These are phyloP conservation scores for Atopsyche davidsoni DNA, from an alignment of 1,140 invertebrate genomes.

Conservation along the genomic window DNA sequence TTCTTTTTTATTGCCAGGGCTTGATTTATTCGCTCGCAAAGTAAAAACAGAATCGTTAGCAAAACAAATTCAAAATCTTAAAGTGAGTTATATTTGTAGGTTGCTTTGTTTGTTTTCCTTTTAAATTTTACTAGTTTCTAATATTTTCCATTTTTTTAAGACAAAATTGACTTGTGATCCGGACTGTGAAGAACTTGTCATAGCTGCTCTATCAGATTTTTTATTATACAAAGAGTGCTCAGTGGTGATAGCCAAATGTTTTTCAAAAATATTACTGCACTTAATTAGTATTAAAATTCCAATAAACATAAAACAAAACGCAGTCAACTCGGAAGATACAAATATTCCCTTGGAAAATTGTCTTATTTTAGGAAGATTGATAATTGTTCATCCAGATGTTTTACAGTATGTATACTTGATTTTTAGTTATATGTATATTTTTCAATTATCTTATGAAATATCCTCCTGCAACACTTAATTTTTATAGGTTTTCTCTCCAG, in stretches of 20 bases:
- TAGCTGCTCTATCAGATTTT: constrained; percentile 34
- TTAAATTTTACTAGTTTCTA: too few relatives aligned
- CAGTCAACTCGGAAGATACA: constrained; percentile 20
- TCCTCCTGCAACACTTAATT: constrained; percentile 15
- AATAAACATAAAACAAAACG: constrained; percentile 13
- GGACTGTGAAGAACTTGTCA: constrained; percentile 20
- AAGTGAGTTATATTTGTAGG: too few relatives aligned
- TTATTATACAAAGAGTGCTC: constrained; percentile 36
- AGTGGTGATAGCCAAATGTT: constrained; percentile 39
- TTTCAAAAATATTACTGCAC: constrained; percentile 39
- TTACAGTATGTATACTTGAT: constrained; percentile 42
- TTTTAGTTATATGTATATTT: constrained; percentile 6
- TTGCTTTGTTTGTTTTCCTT: too few relatives aligned
- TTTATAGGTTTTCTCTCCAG: constrained; percentile 22
- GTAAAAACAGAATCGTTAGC: too few relatives aligned
- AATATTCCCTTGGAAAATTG: constrained; percentile 38
- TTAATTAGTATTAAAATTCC: constrained; percentile 35
- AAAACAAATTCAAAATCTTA: too few relatives aligned
- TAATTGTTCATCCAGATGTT: constrained; percentile 47
- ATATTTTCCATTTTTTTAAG: too few relatives aligned
- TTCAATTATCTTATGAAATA: constrained; percentile 11
- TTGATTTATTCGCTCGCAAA: too few relatives aligned
- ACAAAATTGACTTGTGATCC: constrained; percentile 2
- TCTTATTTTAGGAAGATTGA: constrained; percentile 42
- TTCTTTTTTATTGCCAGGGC: too few relatives aligned